Evolutionary conservation across 2,888 invertebrate species (phyloP), one percentile per base, ranked within the genome.

Genomic region (Lumbricus terrestris): DNA sequence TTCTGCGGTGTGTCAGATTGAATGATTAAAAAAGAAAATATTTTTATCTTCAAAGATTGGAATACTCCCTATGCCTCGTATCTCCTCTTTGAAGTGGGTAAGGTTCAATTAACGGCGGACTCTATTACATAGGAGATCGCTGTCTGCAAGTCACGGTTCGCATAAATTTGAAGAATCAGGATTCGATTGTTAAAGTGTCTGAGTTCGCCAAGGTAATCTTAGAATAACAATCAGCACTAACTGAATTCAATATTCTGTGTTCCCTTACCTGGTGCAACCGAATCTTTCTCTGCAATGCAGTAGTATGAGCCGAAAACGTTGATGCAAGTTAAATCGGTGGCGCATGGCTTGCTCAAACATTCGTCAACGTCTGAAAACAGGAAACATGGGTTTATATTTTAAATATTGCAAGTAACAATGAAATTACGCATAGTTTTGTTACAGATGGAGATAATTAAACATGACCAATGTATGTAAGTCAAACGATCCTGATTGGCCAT

Each of bases 321-420:
- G 42, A 88, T 37, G 40, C 88, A 88, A 34, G 88, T 38, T 20
- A 88, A 20, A 2, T 33, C 88, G 18, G 18, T 34, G 13, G 40
- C 88, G 15, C 42, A 88, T 20, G 42, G 42, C n/a, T 47, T 42
- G 23, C 20, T 33, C 88, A 88, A 37, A 88, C 88, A 88, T 18
- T 88, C 88, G 23, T 88, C 37, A 37, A 88, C 88, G n/a, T 88
- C 88, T 88, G 47, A 35, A 69, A 85, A 35, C 83, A 83, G 33
- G 16, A 82, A 82, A 82, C 4, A 83, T n/a, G n/a, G n/a, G n/a
- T n/a, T n/a, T n/a, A 83, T 20, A 83, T 83, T 33, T 5, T 20
- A 83, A 16, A 18, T 83, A 83, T 15, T 83, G 34, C 33, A 85
- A 88, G 11, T n/a, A 8, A 69, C 13, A n/a, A 4, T 69, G 8